Evolutionary conservation across 1,140 invertebrate genomes (phyloP), one percentile per base, ranked within the genome.

Genomic region (Ceratoteleas bidentatus): DNA sequence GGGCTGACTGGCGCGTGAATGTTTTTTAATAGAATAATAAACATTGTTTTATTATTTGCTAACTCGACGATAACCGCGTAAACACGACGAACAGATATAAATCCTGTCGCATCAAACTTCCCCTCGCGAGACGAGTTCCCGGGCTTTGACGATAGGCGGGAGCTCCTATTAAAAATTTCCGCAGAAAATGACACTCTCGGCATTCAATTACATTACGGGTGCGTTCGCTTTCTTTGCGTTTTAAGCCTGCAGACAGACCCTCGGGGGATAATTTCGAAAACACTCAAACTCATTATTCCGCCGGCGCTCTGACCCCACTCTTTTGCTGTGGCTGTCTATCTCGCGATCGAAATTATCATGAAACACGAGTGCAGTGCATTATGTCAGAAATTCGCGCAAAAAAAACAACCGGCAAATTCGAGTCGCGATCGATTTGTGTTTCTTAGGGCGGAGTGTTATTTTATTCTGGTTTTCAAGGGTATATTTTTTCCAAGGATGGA

Each of bases 161-260:
- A 38, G 32, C 49, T 64, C 8, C 24, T 6, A 34, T 15, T 50
- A 40, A 64, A 65, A 74, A 50, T 58, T 64, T 32, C 24, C 15
- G 15, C n/a, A 49, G 56, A 68, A 76, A 68, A 68, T 68, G 57
- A 68, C 54, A 74, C 61, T 45, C 52, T 61, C 49, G 16, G 13
- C 43, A 68, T 76, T 68, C 62, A 60, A 76, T 68, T 76, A 52
- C 73, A 74, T 76, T 76, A 76, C 56, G 34, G 43, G 56, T 68
- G 56, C 57, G 73, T 68, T 76, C 49, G 68, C 61, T 68, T 54
- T 68, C 62, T 68, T 68, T 54, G 56, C 62, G 38, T 66, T 54
- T 60, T 61, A 52, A 66, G 52, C 56, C 61, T 38, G 32, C 32
- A 15, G 24, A 34, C 38, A 65, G 24, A 14, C 43, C 72, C 54